These are phyloP conservation scores for Exephanes ischioxanthus DNA, from an alignment of 2,888 invertebrate species.

Conservation along the genomic window DNA sequence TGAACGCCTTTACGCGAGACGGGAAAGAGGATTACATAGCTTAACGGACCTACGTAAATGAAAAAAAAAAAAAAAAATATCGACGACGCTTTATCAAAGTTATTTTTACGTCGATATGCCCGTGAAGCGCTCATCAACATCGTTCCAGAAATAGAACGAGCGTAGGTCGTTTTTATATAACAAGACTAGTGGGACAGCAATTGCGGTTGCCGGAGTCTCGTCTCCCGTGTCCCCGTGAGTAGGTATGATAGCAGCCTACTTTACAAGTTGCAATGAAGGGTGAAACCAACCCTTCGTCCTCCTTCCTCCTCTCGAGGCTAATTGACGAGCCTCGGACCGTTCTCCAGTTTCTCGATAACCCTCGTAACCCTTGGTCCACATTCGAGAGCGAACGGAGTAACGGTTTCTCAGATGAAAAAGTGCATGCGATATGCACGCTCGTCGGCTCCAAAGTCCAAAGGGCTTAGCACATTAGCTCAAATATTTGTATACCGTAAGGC, in stretches of 20 bases:
- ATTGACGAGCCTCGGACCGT: slow-evolving; percentile 2
- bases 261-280: slow-evolving; percentile 5
- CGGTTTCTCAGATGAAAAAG: slow-evolving; percentile 65
- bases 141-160: slow-evolving; percentile 45
- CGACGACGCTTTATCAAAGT: slow-evolving; percentile 15
- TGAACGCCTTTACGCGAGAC: background rate
- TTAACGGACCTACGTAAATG: background rate
- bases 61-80: background rate
- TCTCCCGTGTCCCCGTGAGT: slow-evolving; percentile 30
- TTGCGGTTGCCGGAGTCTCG: slow-evolving; percentile 41
- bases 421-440: slow-evolving; percentile 63
- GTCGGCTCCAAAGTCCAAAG: slow-evolving; percentile 61
- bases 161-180: slow-evolving; percentile 11
- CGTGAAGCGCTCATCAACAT: slow-evolving; percentile 33
- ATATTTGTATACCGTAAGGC: background rate
- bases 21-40: background rate
- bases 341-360: slow-evolving; percentile 39
- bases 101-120: slow-evolving; percentile 19
- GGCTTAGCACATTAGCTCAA: background rate
- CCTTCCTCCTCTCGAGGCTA: background rate
- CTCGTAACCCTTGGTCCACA: slow-evolving; percentile 57
- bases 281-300: slow-evolving; percentile 25
- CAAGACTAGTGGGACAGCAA: slow-evolving; percentile 43
- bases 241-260: background rate
- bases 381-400: slow-evolving; percentile 47